Conservation (phyloP, 2,113 vertebrate species). For the Dasyprocta punctata region DNA sequence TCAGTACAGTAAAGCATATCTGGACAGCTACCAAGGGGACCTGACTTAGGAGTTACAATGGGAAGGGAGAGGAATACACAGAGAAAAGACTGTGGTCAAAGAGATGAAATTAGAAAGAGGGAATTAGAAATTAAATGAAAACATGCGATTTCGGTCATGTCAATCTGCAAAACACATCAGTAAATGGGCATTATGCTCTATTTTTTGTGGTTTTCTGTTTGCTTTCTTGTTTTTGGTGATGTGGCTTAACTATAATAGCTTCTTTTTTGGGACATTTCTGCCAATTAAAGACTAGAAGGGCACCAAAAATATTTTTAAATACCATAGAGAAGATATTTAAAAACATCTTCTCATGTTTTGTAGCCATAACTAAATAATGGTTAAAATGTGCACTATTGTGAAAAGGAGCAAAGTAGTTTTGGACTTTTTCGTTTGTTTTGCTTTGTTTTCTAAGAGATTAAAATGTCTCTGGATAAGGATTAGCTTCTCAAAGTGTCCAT, state of each 20-base stretch:
- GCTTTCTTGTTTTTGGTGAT: constrained; percentile 84
- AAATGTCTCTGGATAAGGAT: constrained; percentile 87
- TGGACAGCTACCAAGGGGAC: neutral
- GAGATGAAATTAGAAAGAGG: constrained; percentile 61
- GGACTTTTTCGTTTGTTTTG: constrained; percentile 74
- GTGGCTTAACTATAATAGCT: constrained; percentile 87
- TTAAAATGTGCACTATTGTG: constrained; percentile 90
- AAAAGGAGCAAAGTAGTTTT: constrained; percentile 86
- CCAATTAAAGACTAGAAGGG: constrained; percentile 86
- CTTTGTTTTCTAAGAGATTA: constrained; percentile 82
- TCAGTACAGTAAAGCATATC: neutral
- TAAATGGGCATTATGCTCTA: constrained; percentile 86
- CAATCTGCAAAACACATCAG: constrained; percentile 79
- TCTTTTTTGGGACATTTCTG: constrained; percentile 88
- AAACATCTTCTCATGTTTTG: constrained; percentile 86
- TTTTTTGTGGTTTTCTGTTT: constrained; percentile 84
- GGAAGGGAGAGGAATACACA: neutral
- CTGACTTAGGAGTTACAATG: neutral
- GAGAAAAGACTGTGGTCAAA: neutral
- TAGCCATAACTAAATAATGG: constrained; percentile 88
- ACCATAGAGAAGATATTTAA: constrained; percentile 82
- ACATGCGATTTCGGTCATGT: constrained; percentile 74
- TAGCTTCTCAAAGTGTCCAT: constrained; percentile 86
- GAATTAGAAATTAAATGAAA: constrained; percentile 75
- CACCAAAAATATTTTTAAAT: constrained; percentile 80